Evolutionary conservation across 2,797 vertebrate genomes (phyloP).

Genomic region (Cirrhinus molitorella): DNA sequence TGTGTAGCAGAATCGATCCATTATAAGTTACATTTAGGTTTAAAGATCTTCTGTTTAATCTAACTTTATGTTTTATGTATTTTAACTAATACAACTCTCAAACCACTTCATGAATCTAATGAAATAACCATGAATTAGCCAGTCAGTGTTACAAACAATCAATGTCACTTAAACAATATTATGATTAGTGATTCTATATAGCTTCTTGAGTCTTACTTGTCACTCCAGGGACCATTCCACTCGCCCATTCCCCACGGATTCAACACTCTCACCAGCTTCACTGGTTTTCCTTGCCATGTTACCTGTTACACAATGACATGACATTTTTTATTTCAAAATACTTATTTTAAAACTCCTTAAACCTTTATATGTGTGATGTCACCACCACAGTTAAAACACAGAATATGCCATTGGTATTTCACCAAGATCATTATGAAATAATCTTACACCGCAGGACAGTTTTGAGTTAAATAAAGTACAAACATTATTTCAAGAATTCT

Average conservation of each 20-base stretch:
- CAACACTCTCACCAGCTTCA: constrained; percentile 82
- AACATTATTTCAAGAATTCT: not conserved
- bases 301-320: constrained; percentile 70
- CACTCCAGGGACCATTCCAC: constrained; percentile 89
- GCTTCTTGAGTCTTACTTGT: constrained; percentile 73
- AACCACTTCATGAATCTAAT: not conserved
- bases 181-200: not conserved
- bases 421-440: not conserved
- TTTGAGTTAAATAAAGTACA: not conserved
- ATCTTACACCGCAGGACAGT: not conserved
- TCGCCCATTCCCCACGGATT: constrained; percentile 87
- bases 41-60: too few relatives aligned
- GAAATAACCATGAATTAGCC: not conserved
- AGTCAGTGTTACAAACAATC: not conserved
- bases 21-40: not conserved
- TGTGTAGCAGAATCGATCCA: too few relatives aligned
- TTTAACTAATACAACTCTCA: not conserved
- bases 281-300: constrained; percentile 68
- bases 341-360: not conserved
- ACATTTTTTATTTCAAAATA: not conserved
- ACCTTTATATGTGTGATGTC: not conserved
- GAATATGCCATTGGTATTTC: not conserved
- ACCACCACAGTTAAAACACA: not conserved
- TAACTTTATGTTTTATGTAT: too few relatives aligned
- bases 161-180: not conserved